Evolutionary conservation across 2,888 invertebrate species (phyloP).

Genomic region (Rhabditophanes sp.): DNA sequence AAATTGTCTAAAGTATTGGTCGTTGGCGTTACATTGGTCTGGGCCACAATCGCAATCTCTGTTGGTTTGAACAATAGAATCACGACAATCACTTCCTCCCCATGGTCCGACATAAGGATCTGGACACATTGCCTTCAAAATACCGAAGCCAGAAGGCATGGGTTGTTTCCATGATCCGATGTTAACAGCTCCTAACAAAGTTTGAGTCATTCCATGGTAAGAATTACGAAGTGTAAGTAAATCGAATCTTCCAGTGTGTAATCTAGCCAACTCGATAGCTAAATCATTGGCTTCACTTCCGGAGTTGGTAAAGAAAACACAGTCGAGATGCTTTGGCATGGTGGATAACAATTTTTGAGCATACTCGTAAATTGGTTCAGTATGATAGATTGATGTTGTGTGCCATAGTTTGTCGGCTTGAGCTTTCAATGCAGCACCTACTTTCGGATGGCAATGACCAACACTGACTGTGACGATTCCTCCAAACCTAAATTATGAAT

Average conservation of each 20-base stretch:
- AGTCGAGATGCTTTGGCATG: conserved; percentile 61
- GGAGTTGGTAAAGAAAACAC: conserved; percentile 70
- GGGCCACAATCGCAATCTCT: conserved; percentile 55
- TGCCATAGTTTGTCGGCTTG: conserved; percentile 75
- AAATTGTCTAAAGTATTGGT: conserved; percentile 65
- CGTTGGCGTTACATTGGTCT: conserved; percentile 57
- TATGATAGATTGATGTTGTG: conserved; percentile 75
- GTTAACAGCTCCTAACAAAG: conserved; percentile 65
- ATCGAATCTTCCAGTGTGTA: conserved; percentile 63
- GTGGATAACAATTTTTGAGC: conserved; percentile 63
- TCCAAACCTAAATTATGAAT: too few relatives aligned
- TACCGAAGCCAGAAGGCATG: conserved; percentile 32
- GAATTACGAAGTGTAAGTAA: conserved; percentile 66
- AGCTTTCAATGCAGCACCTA: conserved; percentile 60
- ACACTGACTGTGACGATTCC: conserved; percentile 75
- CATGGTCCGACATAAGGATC: conserved; percentile 77
- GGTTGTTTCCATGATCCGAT: conserved; percentile 59
- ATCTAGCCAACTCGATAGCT: conserved; percentile 68
- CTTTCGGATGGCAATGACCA: conserved; percentile 49
- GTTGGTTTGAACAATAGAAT: conserved; percentile 55
- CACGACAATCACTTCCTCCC: conserved; percentile 73
- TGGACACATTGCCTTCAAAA: conserved; percentile 63
- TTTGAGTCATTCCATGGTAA: conserved; percentile 79
- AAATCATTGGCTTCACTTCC: conserved; percentile 94
- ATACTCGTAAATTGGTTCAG: conserved; percentile 77